Base-by-base conservation (phyloP, 1,140 invertebrate genomes). In the Drosophila rufa region DNA sequence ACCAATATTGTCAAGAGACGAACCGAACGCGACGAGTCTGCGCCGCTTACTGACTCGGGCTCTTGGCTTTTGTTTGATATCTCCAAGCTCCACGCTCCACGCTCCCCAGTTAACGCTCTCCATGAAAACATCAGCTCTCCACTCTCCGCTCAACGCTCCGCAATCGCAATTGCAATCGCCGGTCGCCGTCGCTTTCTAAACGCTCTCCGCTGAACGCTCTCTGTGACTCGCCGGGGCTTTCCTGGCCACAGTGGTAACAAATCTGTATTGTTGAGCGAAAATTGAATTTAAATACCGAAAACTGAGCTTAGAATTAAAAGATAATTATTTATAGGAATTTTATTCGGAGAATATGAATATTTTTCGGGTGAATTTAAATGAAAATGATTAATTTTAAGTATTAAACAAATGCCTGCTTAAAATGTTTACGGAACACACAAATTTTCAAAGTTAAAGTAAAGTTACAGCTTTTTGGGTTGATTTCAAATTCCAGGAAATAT, bases 1-100 rank as follows among this genome's bases (percentile, higher is more conserved):
- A 7, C 7, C 6, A 17, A 9, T 38, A 3, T 15, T 22, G 40
- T 25, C 15, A 27, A 45, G 22, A 9, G 38, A 58, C 61, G 46
- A 85, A 79, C 82, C 70, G 79, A 78, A 75, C 82, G 75, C 59
- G 69, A 70, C 82, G 84, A 89, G 84, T 83, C 68, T 87, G 80
- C 77, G 84, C 80, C 80, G 83, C 83, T 74, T 61, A 87, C 83
- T 87, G 69, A 83, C 82, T 77, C 53, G 67, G 61, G 42, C 61
- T 70, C 55, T 61, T 53, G 59, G 30, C 27, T 50, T 48, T 73
- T 73, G 59, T 38, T 51, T 17, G 40, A 36, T 64, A 19, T 38
- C 42, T 67, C 56, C 46, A 14, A 14, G 17, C 62, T 19, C 55
- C 11, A 2, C 7, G 47, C 53, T 46, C 5, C 11, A 12, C 9